A percentile compares a stretch with the other conserved stretches of the same genome.
Evolutionary conservation across 1,140 invertebrate species (phyloP).

Genomic region (Megathymus violae): DNA sequence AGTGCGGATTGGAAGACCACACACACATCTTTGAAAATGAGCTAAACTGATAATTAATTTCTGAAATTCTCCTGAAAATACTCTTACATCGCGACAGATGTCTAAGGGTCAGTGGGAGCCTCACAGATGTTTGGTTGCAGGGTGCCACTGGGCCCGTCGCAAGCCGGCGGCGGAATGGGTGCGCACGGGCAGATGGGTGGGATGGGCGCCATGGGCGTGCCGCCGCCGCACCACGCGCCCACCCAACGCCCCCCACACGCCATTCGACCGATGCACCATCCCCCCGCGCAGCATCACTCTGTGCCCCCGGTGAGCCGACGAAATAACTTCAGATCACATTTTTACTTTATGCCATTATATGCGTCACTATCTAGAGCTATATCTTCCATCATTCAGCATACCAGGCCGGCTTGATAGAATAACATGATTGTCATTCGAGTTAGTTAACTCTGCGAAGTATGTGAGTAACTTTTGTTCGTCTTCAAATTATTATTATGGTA

Average conservation of each 20-base stretch:
- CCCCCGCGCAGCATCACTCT: conserved; percentile 63
- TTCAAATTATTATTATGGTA: too few relatives aligned
- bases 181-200: conserved; percentile 62
- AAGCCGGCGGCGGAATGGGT: conserved; percentile 57
- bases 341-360: conserved; percentile 6
- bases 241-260: conserved; percentile 62
- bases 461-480: too few relatives aligned
- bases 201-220: conserved; percentile 57
- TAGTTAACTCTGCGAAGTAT: too few relatives aligned
- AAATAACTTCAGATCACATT: background rate
- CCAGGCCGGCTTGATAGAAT: too few relatives aligned
- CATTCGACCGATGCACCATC: conserved; percentile 67
- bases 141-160: conserved; percentile 65
- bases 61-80: too few relatives aligned
- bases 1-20: too few relatives aligned
- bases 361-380: too few relatives aligned
- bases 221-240: conserved; percentile 53
- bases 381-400: too few relatives aligned
- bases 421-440: too few relatives aligned
- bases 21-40: too few relatives aligned
- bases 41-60: too few relatives aligned
- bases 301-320: conserved; percentile 55
- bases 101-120: background rate
- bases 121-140: conserved; percentile 41
- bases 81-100: too few relatives aligned